A percentile compares a stretch with the other conserved stretches of the same genome.
phyloP scores from a whole-genome alignment of 2,888 invertebrate genomes.

The Heliconius charithonia region DNA sequence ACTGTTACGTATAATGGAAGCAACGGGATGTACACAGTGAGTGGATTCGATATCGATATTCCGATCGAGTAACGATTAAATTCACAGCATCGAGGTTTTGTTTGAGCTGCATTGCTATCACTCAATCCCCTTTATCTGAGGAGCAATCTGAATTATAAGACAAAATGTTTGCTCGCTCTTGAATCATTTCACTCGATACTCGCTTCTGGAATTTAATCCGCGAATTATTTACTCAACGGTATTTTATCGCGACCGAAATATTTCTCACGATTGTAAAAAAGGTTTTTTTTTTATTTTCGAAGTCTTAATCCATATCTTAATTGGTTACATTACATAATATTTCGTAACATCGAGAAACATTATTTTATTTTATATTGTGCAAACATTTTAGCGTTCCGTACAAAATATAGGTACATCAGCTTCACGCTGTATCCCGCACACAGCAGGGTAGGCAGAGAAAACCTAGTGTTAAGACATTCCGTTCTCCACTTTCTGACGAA shows the following conservation, averaged over 20 bases:
- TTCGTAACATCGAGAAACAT: slow-evolving; percentile 2
- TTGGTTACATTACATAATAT: slow-evolving; percentile 21
- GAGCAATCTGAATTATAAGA: slow-evolving; percentile 50
- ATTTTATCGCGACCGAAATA: slow-evolving; percentile 43
- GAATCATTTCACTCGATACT: slow-evolving; percentile 46
- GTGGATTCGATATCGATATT: slow-evolving; percentile 43
- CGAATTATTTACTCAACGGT: slow-evolving; percentile 46
- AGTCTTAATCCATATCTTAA: slow-evolving; percentile 26
- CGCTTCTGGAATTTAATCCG: slow-evolving; percentile 49
- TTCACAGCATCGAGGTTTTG: slow-evolving; percentile 45
- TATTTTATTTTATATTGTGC: background rate
- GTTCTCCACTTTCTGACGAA: too few species aligned
- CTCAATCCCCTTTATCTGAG: slow-evolving; percentile 49
- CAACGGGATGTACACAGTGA: background rate
- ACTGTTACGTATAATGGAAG: background rate
- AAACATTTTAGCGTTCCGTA: background rate
- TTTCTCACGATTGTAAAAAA: slow-evolving; percentile 48
- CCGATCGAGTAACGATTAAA: slow-evolving; percentile 48
- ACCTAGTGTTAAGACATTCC: too few species aligned
- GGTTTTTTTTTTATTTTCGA: slow-evolving; percentile 24
- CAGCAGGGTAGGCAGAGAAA: too few species aligned
- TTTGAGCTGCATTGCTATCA: slow-evolving; percentile 51
- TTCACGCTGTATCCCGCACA: too few species aligned
- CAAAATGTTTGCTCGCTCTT: slow-evolving; percentile 41
- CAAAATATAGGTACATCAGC: too few species aligned